phyloP scores from a whole-genome alignment of 2,797 vertebrate genomes.

The Orientallactaga sibirica region DNA sequence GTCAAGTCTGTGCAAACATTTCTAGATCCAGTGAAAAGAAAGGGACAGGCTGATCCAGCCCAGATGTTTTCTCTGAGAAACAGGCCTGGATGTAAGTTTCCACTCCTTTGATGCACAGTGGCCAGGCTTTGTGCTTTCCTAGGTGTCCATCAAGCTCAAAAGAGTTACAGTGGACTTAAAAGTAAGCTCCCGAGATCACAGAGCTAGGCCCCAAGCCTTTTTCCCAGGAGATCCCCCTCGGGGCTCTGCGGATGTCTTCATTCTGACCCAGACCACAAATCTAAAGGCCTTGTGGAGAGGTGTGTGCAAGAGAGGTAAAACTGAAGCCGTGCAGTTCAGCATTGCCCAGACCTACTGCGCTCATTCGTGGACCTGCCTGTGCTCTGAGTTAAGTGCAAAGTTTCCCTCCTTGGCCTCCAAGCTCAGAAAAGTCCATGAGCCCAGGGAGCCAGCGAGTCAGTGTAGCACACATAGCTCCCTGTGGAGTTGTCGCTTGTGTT shows the following conservation, averaged over 20 bases:
- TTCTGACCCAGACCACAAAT: background rate
- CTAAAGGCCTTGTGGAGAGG: background rate
- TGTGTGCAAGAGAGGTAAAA: no score
- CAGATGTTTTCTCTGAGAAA: background rate
- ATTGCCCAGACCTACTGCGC: background rate
- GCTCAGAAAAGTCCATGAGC: background rate
- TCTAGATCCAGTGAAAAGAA: background rate
- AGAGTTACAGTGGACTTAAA: background rate
- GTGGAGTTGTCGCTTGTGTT: constrained; percentile 93
- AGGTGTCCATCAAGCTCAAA: background rate
- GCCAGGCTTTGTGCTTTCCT: background rate
- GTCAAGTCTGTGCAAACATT: background rate
- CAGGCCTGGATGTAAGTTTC: no score
- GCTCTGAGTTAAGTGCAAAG: background rate
- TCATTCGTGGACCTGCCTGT: background rate
- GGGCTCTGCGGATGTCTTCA: background rate
- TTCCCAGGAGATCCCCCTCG: background rate
- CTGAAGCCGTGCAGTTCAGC: background rate
- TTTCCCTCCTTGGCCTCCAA: background rate
- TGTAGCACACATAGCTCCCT: constrained; percentile 83
- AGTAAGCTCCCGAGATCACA: background rate
- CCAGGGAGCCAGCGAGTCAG: background rate
- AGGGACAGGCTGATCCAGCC: background rate
- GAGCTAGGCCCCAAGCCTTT: background rate
- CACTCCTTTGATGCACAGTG: background rate